Percentiles rank a stretch among this genome's conserved stretches.
Conservation (phyloP, 1,140 invertebrate species). For the Glossosoma conforme region DNA sequence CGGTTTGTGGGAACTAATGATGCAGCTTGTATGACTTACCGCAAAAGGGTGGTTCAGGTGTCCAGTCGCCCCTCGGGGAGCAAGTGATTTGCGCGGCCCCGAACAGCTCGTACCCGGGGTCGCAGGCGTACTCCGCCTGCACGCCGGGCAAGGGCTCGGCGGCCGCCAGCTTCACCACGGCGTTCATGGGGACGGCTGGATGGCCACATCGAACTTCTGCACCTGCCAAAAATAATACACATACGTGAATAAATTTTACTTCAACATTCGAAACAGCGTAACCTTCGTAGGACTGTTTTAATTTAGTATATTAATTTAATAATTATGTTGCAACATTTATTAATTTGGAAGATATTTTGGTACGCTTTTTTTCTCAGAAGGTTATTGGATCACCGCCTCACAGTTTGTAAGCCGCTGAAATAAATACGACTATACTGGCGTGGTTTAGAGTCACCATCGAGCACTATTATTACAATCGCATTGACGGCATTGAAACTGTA, state of each 20-base stretch:
- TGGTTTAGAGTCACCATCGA: too few relatives aligned
- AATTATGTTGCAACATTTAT: too few relatives aligned
- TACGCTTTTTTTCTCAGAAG: too few relatives aligned
- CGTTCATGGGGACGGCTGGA: conserved; percentile 78
- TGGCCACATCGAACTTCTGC: conserved; percentile 58
- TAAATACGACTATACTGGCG: not conserved
- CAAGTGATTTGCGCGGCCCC: conserved; percentile 61
- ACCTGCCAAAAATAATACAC: not conserved
- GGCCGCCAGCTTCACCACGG: conserved; percentile 56
- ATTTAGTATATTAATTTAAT: too few relatives aligned
- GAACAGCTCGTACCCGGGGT: conserved; percentile 74
- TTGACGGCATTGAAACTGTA: too few relatives aligned
- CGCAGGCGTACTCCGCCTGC: conserved; percentile 73
- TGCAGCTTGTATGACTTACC: conserved; percentile 46
- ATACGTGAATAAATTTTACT: too few relatives aligned
- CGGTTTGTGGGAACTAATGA: not conserved
- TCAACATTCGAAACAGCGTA: too few relatives aligned
- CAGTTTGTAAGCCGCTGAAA: conserved; percentile 3
- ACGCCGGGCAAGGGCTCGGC: conserved; percentile 50
- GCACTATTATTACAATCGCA: too few relatives aligned
- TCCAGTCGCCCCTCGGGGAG: conserved; percentile 66
- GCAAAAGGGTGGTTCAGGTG: conserved; percentile 75
- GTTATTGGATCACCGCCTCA: too few relatives aligned
- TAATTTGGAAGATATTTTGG: too few relatives aligned
- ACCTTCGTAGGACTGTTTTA: too few relatives aligned